Percentiles rank a stretch among this genome's conserved stretches.
Evolutionary conservation across 1,140 invertebrate species (phyloP).

Genomic region (Leptopilina boulardi): DNA sequence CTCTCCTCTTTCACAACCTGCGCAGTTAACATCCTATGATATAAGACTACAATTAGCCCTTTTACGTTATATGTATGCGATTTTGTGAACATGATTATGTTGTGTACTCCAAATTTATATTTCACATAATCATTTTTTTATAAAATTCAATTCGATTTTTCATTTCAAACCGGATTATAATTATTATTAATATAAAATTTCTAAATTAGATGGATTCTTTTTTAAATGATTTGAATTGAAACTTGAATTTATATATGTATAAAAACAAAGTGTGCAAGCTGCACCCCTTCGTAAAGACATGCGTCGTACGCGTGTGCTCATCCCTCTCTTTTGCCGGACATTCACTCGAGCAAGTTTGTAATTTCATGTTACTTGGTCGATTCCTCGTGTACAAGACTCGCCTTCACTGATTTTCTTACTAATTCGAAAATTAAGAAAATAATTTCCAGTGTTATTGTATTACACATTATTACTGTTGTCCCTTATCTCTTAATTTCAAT

Average conservation of each 20-base stretch:
- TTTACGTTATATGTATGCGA: neutral
- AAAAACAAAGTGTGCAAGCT: neutral
- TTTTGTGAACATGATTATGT: neutral
- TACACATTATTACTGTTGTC: too few relatives aligned
- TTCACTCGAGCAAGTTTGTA: neutral
- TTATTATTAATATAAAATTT: too few relatives aligned
- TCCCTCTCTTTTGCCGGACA: constrained; percentile 2
- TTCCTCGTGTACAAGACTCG: neutral
- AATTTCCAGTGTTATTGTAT: too few relatives aligned
- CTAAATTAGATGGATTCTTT: too few relatives aligned
- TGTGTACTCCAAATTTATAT: neutral
- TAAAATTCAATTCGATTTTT: too few relatives aligned
- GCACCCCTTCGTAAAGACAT: neutral
- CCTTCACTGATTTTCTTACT: neutral
- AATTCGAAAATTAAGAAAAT: neutral
- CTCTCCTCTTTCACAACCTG: neutral
- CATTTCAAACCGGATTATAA: too few relatives aligned
- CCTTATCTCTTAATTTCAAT: too few relatives aligned
- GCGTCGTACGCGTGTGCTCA: constrained; percentile 16
- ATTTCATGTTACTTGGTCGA: constrained; percentile 14
- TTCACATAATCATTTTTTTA: neutral
- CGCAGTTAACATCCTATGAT: neutral
- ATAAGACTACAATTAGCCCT: neutral
- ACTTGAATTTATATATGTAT: too few relatives aligned
- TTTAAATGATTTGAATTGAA: too few relatives aligned